Base-by-base conservation (phyloP, 2,797 vertebrate species). In the Hypotaenidia okinawae region DNA sequence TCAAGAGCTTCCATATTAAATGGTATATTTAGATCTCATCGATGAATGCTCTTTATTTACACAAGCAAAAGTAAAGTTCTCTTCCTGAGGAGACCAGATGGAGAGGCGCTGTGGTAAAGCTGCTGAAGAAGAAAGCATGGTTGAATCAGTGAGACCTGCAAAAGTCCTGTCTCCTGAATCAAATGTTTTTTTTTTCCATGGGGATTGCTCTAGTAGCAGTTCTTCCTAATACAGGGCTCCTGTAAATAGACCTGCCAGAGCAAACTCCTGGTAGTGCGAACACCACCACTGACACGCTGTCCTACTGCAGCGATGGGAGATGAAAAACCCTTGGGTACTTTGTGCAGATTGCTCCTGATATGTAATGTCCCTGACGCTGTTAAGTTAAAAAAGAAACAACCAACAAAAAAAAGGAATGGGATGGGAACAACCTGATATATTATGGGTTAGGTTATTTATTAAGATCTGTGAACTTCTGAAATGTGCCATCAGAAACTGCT, bases 401-500 rank as follows among this genome's bases (percentile, higher is more conserved):
- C 39, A 54, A 7, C 45, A 23, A 25, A 39, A 30, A 25, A 39
- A 37, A 6, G 1, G 2, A 85, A 47, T 25, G 30, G 24, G 12
- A 32, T n/a, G 45, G 57, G 27, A 86, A 78, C 73, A 16, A 72
- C 39, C 11, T 81, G 17, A 79, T 10, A 22, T 9, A 13, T 97
- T 97, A 23, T 14, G 9, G 16, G 58, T 94, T 74, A 97, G 63
- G 45, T 96, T 97, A 89, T 59, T 77, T 32, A 84, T 64, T 95
- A 57, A 96, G 57, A 52, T 96, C 81, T 28, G 16, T 67, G 62
- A 97, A 78, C 22, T 96, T 93, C 27, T 90, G 77, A 85, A 98
- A 97, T 22, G 76, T 82, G 16, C 51, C 13, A 55, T 90, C 87
- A 51, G 68, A 77, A 84, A 97, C 12, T n/a, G 39, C 41, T 74